These are phyloP conservation scores for Chlorospingus semifuscus DNA, from an alignment of 2,797 vertebrate species.

Conservation along the genomic window DNA sequence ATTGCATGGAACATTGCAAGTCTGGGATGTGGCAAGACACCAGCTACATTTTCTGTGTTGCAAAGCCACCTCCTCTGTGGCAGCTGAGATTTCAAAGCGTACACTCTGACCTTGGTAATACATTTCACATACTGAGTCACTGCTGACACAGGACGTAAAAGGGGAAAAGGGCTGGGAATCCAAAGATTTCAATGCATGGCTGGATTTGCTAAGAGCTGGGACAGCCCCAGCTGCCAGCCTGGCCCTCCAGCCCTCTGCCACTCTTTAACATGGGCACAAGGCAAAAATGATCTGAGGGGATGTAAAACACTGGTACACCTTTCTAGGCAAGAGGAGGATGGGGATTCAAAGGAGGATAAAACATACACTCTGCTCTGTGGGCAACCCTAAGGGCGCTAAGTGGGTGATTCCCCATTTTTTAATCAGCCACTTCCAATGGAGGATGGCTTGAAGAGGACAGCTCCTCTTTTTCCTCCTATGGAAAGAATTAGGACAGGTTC, in stretches of 20 bases:
- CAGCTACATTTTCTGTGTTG: conserved; percentile 17
- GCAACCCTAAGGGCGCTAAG: not conserved
- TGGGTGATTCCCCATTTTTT: not conserved
- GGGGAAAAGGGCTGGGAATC: not conserved
- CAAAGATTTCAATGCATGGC: not conserved
- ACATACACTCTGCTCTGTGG: accelerated
- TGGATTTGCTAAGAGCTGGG: not conserved
- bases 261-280: not conserved
- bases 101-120: not conserved
- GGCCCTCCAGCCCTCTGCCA: not conserved
- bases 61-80: conserved; percentile 25
- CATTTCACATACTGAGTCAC: conserved; percentile 1
- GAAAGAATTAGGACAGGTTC: not conserved
- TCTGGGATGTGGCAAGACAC: conserved; percentile 36
- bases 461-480: accelerated
- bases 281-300: not conserved
- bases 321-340: not conserved
- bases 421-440: not conserved
- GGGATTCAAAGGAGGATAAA: not conserved
- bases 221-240: not conserved
- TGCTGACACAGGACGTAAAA: not conserved
- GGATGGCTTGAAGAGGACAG: not conserved
- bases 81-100: conserved; percentile 42
- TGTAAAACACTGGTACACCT: not conserved
- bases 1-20: conserved; percentile 29